Conservation (phyloP, 2,888 invertebrate genomes). For the Sarcophaga rosellei region DNA sequence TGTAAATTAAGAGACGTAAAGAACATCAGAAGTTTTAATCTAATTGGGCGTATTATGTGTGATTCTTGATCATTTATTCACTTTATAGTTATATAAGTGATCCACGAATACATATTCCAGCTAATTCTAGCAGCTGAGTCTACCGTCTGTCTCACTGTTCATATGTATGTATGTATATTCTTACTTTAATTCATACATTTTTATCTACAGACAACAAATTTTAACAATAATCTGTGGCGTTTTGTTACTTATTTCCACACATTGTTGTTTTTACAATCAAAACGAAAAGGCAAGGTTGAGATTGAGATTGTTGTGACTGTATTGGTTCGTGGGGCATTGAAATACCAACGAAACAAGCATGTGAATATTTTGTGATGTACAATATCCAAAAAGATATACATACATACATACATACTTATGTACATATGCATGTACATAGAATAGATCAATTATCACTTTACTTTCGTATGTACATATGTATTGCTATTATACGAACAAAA, state of each 20-base stretch:
- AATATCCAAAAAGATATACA: slow-evolving; percentile 14
- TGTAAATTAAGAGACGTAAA: background rate
- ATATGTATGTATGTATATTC: background rate
- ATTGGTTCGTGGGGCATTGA: background rate
- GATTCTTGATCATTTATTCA: slow-evolving; percentile 70
- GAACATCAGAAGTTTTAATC: slow-evolving; percentile 80
- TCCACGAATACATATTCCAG: slow-evolving; percentile 50
- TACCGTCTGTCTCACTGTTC: background rate
- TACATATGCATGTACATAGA: background rate
- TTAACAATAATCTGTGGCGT: slow-evolving; percentile 61
- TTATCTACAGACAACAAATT: slow-evolving; percentile 39
- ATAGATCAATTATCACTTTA: slow-evolving; percentile 65
- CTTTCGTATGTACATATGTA: background rate
- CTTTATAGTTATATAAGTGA: slow-evolving; percentile 72
- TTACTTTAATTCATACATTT: background rate
- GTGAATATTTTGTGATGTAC: slow-evolving; percentile 60
- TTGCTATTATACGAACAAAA: background rate
- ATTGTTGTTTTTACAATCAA: slow-evolving; percentile 50
- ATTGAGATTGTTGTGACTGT: background rate
- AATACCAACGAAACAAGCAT: slow-evolving; percentile 48
- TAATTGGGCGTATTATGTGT: slow-evolving; percentile 79
- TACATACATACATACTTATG: background rate
- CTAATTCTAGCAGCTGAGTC: slow-evolving; percentile 38
- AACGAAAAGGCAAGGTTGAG: slow-evolving; percentile 20
- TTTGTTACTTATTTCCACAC: slow-evolving; percentile 53